Percentiles rank a stretch among this genome's conserved stretches.
Evolutionary conservation across 2,113 vertebrate genomes (phyloP).

Genomic region (Pedetes capensis): DNA sequence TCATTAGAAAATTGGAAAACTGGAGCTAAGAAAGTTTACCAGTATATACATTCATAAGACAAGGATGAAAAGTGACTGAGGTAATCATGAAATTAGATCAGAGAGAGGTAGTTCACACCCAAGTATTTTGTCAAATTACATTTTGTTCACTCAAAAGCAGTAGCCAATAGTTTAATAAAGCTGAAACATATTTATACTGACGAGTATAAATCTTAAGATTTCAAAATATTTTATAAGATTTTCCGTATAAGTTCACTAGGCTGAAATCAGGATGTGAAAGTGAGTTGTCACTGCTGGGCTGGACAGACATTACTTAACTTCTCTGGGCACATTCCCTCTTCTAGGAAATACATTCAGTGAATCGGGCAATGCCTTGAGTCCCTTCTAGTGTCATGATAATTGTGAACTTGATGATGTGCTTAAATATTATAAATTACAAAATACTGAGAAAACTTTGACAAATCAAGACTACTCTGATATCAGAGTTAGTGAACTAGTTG

Average conservation of each 20-base stretch:
- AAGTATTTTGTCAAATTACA: conserved; percentile 53
- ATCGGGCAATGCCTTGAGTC: not conserved
- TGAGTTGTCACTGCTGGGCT: conserved; percentile 48
- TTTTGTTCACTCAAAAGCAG: conserved; percentile 48
- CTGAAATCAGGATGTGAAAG: conserved; percentile 38
- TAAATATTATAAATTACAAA: not conserved
- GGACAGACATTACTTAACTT: conserved; percentile 59
- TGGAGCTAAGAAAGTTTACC: not conserved
- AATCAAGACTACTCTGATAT: not conserved
- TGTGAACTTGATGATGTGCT: not conserved
- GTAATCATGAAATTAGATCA: conserved; percentile 8
- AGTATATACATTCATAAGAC: not conserved
- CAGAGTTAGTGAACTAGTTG: not conserved
- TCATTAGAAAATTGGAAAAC: not conserved
- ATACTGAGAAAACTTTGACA: not conserved
- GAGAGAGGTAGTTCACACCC: conserved; percentile 15
- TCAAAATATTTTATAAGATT: conserved; percentile 59
- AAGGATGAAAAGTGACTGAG: conserved; percentile 5
- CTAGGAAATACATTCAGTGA: not conserved
- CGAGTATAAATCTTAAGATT: conserved; percentile 54
- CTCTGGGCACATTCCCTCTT: conserved; percentile 24
- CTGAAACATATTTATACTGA: conserved; percentile 59
- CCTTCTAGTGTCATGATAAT: not conserved
- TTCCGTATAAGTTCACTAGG: conserved; percentile 51
- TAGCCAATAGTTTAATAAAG: conserved; percentile 52